Conservation (phyloP, 2,113 vertebrate genomes). For the Kobus ellipsiprymnus region DNA sequence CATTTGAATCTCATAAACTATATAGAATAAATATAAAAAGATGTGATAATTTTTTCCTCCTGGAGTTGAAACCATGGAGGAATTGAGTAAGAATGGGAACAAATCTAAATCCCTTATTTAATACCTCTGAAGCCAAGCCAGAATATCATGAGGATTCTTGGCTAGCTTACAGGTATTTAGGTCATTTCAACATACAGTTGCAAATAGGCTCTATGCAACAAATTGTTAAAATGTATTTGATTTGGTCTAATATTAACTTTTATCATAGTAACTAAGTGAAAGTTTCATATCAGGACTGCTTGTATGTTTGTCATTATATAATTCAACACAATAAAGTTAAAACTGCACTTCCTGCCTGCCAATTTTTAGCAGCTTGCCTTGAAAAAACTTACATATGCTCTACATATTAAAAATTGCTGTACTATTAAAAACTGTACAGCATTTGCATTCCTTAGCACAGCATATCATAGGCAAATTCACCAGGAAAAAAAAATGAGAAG, state of each 20-base stretch:
- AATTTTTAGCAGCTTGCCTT: background rate
- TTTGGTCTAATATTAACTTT: background rate
- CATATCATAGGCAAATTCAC: background rate
- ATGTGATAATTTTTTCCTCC: background rate
- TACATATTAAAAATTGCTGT: background rate
- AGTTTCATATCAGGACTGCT: background rate
- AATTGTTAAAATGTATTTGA: background rate
- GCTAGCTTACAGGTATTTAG: background rate
- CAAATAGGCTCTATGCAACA: background rate
- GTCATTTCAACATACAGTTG: background rate
- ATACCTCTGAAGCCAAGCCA: background rate
- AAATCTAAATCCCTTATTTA: background rate
- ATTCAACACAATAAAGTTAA: background rate
- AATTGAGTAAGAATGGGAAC: background rate
- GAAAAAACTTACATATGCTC: background rate
- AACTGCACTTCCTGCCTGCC: background rate
- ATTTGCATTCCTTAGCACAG: background rate
- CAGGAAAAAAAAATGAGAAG: background rate
- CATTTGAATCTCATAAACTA: background rate
- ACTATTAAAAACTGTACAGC: background rate
- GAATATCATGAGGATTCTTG: background rate
- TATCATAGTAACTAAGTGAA: background rate
- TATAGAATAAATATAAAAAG: background rate
- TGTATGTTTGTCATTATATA: background rate
- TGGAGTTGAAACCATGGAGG: background rate